Evolutionary conservation across 1,140 invertebrate species (phyloP), one percentile per base, ranked within the genome.

Genomic region (Papilio polyxenes): DNA sequence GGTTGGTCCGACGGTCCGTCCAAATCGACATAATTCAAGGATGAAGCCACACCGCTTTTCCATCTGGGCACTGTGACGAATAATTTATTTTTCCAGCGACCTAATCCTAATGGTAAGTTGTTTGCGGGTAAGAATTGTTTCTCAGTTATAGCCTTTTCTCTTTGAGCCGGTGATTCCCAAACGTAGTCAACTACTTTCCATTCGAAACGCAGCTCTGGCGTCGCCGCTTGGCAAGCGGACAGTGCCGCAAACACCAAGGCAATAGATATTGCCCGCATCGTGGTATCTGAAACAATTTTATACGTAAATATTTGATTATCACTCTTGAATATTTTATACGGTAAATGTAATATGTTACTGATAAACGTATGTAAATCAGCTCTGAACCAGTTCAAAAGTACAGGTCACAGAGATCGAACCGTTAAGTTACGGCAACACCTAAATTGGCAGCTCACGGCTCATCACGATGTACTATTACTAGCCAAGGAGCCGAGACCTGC

Each of bases 1-100:
- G 93, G 90, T 74, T 96, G 96, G 7, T 96, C 96, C 88, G 95
- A 95, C 31, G 95, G 91, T 1, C 94, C 95, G 62, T 95, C 92
- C 10, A 96, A 85, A 81, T 95, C 95, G 23, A 97, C 92, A 86
- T 96, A 97, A 89, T 97, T 97, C 13, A 97, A 92, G n/a, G 96
- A 96, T 9, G 96, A 95, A 1, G 96, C 96, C 1, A 97, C 96
- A 8, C 97, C 97, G 20, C 95, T 95, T 87, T 97, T 97, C 97
- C 97, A 97, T 92, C 96, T 96, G 56, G 97, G 97, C 8, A 97
- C 95, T 3, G 97, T 97, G 76, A 98, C 93, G 87, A 98, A 97
- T 65, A 98, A 86, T 94, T 97, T 97, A 89, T 97, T 96, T 81
- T 96, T 95, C 97, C 97, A 97, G 51, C 96, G 93, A 62, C 96